Percentiles rank a stretch among this genome's conserved stretches.
Conservation (phyloP, 2,113 vertebrate species). For the Catagonus wagneri region DNA sequence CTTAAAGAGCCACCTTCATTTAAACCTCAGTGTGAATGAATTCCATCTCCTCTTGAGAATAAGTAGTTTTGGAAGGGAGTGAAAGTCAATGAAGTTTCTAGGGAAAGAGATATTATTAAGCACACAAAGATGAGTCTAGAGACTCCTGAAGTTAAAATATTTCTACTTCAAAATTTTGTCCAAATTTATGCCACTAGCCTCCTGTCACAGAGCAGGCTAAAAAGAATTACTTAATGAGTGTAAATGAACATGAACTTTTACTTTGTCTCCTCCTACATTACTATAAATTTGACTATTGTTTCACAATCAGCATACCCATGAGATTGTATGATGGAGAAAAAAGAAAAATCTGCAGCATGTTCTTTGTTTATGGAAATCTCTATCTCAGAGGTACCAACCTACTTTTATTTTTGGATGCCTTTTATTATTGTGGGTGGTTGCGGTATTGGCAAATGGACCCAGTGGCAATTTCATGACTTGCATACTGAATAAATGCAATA, state of each 20-base stretch:
- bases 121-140: neutral
- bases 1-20: conserved; percentile 37
- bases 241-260: neutral
- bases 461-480: conserved; percentile 49
- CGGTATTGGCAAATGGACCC: neutral
- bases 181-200: neutral
- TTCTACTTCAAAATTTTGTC: conserved; percentile 35
- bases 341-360: neutral
- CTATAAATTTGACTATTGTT: conserved; percentile 41
- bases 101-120: neutral
- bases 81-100: neutral
- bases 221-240: neutral
- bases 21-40: conserved; percentile 46
- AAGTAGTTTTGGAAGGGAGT: conserved; percentile 23
- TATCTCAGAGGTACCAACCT: conserved; percentile 12
- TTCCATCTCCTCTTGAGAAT: conserved; percentile 36
- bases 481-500: conserved; percentile 5
- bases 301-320: neutral
- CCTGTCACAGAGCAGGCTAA: neutral
- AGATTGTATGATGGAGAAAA: neutral
- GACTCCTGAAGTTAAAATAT: conserved; percentile 10
- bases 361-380: conserved; percentile 52
- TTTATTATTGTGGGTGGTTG: neutral
- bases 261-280: conserved; percentile 29
- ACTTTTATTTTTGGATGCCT: conserved; percentile 64